A percentile compares a stretch with the other conserved stretches of the same genome.
Evolutionary conservation across 2,888 invertebrate species (phyloP).

Genomic region (Drosophila trichaetosa): DNA sequence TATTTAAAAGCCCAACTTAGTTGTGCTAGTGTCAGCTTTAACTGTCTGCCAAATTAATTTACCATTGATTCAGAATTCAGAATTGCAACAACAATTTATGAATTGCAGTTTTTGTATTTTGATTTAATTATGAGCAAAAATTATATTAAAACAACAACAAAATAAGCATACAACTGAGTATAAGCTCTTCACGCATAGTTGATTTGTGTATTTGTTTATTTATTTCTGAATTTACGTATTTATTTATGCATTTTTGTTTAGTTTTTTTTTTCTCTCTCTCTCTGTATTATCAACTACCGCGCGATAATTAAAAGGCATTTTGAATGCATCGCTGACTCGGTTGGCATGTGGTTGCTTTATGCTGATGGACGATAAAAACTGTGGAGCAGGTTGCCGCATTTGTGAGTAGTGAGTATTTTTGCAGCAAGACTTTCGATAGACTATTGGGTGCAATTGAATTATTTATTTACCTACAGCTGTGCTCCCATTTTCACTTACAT

Average conservation of each 20-base stretch:
- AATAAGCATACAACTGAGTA: not conserved
- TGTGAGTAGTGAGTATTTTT: slow-evolving; percentile 8
- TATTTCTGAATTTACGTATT: slow-evolving; percentile 38
- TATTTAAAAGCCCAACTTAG: not conserved
- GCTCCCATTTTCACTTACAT: not conserved
- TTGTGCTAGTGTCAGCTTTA: not conserved
- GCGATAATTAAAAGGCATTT: slow-evolving; percentile 72
- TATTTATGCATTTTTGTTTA: slow-evolving; percentile 23
- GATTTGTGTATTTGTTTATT: slow-evolving; percentile 39
- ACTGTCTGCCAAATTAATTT: not conserved
- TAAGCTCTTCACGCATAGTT: slow-evolving; percentile 43
- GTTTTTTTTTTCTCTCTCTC: slow-evolving; percentile 4
- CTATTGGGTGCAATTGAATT: not conserved
- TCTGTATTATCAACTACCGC: slow-evolving; percentile 35
- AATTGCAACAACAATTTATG: not conserved
- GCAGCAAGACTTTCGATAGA: slow-evolving; percentile 8
- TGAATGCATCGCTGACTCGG: slow-evolving; percentile 60
- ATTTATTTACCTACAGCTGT: not conserved
- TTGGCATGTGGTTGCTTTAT: slow-evolving; percentile 38
- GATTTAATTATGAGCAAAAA: slow-evolving; percentile 27
- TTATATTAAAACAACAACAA: not conserved
- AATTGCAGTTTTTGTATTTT: slow-evolving; percentile 16
- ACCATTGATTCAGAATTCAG: not conserved
- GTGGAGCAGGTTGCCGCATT: slow-evolving; percentile 23
- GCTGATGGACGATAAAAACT: not conserved